These are phyloP conservation scores for Serrognathus titanus DNA, from an alignment of 2,888 invertebrate species.

Conservation along the genomic window DNA sequence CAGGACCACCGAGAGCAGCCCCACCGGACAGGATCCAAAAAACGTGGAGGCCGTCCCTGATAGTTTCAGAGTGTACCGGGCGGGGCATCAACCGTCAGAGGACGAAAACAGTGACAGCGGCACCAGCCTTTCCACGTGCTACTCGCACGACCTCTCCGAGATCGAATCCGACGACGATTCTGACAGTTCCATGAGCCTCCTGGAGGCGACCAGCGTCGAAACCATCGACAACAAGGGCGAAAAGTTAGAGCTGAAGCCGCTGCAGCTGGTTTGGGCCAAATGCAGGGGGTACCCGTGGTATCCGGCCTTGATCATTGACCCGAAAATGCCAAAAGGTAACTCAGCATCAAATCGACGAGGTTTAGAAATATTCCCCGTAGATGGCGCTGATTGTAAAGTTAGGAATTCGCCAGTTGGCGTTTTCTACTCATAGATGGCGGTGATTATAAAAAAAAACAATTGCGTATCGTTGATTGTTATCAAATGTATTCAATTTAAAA, in stretches of 20 bases:
- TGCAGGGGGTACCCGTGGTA: conserved; percentile 97
- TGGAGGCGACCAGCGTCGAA: conserved; percentile 9
- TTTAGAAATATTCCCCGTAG: too few species aligned
- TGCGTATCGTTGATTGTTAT: too few species aligned
- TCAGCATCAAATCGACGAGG: too few species aligned
- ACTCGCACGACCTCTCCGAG: conserved; percentile 46
- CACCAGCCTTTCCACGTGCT: conserved; percentile 50
- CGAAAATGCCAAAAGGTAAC: conserved; percentile 81
- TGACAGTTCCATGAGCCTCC: conserved; percentile 33
- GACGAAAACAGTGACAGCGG: conserved; percentile 45
- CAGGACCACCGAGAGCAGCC: conserved; percentile 35
- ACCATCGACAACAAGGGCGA: conserved; percentile 5
- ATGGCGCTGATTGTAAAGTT: too few species aligned
- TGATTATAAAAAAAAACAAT: too few species aligned
- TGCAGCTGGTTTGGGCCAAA: conserved; percentile 96
- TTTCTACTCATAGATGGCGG: too few species aligned
- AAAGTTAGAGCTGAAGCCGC: conserved; percentile 63
- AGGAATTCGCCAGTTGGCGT: too few species aligned
- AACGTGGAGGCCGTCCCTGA: conserved; percentile 44
- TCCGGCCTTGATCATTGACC: conserved; percentile 93
- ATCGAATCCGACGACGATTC: conserved; percentile 44
- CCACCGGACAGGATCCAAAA: conserved; percentile 10
- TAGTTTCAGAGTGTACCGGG: conserved; percentile 55
- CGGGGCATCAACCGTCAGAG: conserved; percentile 43
- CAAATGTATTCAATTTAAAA: too few species aligned